These are phyloP conservation scores for Wiebesia pumilae DNA, from an alignment of 1,140 invertebrate genomes.

Conservation along the genomic window DNA sequence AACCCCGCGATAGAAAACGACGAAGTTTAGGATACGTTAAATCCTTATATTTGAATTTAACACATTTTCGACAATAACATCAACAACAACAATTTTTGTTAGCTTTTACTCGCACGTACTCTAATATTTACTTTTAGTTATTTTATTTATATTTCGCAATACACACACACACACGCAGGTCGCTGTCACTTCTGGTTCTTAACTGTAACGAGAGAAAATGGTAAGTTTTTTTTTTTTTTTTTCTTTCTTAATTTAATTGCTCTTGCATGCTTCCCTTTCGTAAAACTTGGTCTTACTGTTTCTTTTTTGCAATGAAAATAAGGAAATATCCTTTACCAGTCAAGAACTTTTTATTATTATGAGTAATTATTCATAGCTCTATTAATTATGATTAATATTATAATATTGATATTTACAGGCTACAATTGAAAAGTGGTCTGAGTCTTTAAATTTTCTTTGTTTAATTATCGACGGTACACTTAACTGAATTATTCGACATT, in stretches of 20 bases:
- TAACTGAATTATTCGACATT: constrained; percentile 36
- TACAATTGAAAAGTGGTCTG: constrained; percentile 51
- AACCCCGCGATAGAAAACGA: neutral
- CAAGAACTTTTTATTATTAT: constrained; percentile 21
- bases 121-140: constrained; percentile 28
- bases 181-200: neutral
- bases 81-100: constrained; percentile 69
- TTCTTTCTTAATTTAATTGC: neutral
- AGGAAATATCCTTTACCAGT: constrained; percentile 16
- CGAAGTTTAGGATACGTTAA: constrained; percentile 62
- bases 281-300: neutral
- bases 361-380: constrained; percentile 39
- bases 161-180: constrained; percentile 19
- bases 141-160: constrained; percentile 46
- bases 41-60: constrained; percentile 73
- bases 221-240: constrained; percentile 3
- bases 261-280: neutral
- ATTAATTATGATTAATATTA: constrained; percentile 38
- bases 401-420: constrained; percentile 50
- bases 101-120: constrained; percentile 47
- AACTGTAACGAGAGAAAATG: constrained; percentile 31
- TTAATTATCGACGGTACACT: constrained; percentile 12
- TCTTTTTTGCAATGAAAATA: constrained; percentile 8
- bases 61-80: constrained; percentile 71
- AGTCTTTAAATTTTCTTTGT: constrained; percentile 34